Percentiles rank a stretch among this genome's conserved stretches.
Evolutionary conservation across 1,140 invertebrate genomes (phyloP).

Genomic region (Drosophila punjabiensis): DNA sequence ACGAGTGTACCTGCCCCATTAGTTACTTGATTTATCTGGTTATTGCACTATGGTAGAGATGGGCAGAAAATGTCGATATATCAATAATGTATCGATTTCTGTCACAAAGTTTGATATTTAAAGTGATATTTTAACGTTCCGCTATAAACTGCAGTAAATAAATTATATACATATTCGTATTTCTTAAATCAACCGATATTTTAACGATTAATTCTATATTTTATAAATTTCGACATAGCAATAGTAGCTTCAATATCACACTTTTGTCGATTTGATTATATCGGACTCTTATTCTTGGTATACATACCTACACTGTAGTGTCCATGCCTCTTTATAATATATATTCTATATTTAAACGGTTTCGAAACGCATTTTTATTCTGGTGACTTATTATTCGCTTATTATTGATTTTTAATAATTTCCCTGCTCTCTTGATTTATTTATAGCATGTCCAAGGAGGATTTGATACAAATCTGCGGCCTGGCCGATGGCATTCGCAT

Average conservation of each 20-base stretch:
- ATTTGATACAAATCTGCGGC: constrained; percentile 97
- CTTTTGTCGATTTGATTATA: background rate
- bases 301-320: background rate
- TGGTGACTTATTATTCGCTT: constrained; percentile 3
- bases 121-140: too few relatives aligned
- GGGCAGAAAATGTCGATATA: background rate
- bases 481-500: constrained; percentile 95
- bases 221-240: background rate
- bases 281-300: background rate
- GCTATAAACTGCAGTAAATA: too few relatives aligned
- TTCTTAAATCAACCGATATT: background rate
- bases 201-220: background rate
- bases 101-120: background rate
- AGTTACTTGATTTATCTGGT: background rate
- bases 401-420: background rate
- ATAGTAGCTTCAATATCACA: background rate
- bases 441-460: constrained; percentile 92
- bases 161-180: too few relatives aligned
- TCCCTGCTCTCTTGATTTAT: background rate
- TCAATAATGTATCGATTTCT: background rate
- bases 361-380: background rate
- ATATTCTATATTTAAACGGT: constrained; percentile 8
- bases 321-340: background rate
- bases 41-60: background rate
- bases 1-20: background rate